Conservation (phyloP, 2,888 invertebrate species). For the Rhogogaster chlorosoma region DNA sequence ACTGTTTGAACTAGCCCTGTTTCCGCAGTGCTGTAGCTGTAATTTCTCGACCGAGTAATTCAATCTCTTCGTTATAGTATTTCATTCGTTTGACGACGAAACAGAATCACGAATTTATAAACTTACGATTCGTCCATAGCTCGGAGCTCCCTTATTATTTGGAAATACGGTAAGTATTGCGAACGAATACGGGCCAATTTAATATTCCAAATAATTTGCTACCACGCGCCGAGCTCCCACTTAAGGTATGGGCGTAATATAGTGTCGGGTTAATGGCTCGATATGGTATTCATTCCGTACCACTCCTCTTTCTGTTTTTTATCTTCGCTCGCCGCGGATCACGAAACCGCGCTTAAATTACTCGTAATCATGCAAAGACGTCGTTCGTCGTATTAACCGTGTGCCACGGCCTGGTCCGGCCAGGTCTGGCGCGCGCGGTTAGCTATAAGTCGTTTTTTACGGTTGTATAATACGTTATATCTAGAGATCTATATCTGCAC, state of each 20-base stretch:
- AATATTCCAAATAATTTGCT: not conserved
- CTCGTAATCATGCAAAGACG: conserved; percentile 49
- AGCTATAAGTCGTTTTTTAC: conserved; percentile 24
- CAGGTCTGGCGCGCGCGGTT: not conserved
- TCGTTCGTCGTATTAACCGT: conserved; percentile 28
- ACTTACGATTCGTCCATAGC: not conserved
- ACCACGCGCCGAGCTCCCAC: conserved; percentile 8
- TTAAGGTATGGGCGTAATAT: not conserved
- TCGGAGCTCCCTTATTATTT: not conserved
- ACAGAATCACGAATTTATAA: not conserved
- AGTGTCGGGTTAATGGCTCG: conserved; percentile 37
- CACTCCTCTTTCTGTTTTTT: conserved; percentile 43
- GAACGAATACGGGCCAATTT: conserved; percentile 11
- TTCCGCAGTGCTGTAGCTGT: not conserved
- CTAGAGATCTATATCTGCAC: conserved; percentile 7
- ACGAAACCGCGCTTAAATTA: conserved; percentile 45
- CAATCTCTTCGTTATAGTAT: not conserved
- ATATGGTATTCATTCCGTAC: conserved; percentile 43
- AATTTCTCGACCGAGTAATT: not conserved
- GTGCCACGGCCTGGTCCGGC: not conserved
- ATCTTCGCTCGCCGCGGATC: conserved; percentile 13
- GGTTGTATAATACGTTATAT: conserved; percentile 12
- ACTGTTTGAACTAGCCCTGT: not conserved
- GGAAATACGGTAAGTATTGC: not conserved
- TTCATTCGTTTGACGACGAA: not conserved